Evolutionary conservation across 2,113 vertebrate genomes (phyloP).

Genomic region (Brachypteracias leptosomus): DNA sequence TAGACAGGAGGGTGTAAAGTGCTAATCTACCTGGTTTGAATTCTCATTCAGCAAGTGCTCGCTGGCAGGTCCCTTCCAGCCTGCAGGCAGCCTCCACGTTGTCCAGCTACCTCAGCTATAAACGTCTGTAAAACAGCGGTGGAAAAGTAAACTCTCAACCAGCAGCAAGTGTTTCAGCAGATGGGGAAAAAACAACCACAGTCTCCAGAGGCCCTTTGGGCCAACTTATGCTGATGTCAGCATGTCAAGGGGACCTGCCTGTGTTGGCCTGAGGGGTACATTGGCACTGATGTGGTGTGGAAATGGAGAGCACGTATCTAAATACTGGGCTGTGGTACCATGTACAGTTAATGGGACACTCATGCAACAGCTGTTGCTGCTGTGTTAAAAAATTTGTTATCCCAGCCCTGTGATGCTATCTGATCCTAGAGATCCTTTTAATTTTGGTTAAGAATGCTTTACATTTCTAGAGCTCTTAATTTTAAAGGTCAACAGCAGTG

Average conservation of each 20-base stretch:
- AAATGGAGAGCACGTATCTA: background rate
- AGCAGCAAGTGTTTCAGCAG: background rate
- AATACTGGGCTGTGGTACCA: background rate
- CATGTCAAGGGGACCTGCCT: background rate
- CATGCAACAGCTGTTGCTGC: background rate
- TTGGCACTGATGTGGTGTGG: background rate
- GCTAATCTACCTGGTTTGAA: background rate
- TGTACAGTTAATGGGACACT: background rate
- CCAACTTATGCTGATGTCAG: background rate
- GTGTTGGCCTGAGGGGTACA: background rate
- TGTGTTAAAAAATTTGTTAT: slow-evolving; percentile 23
- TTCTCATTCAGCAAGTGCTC: accelerated
- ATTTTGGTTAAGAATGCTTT: slow-evolving; percentile 14
- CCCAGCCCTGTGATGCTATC: background rate
- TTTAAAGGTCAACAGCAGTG: slow-evolving; percentile 9
- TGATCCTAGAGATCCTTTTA: slow-evolving; percentile 7
- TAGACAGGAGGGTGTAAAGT: background rate
- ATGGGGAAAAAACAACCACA: background rate
- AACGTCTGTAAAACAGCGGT: background rate
- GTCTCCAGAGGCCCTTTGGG: background rate
- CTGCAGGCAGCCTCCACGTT: background rate
- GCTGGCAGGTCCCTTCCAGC: background rate
- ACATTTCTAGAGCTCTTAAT: slow-evolving; percentile 21
- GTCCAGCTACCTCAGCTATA: background rate
- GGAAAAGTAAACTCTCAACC: background rate